A percentile compares a stretch with the other conserved stretches of the same genome.
These are phyloP conservation scores for Danio aesculapii DNA, from an alignment of 2,797 vertebrate genomes.

Conservation along the genomic window DNA sequence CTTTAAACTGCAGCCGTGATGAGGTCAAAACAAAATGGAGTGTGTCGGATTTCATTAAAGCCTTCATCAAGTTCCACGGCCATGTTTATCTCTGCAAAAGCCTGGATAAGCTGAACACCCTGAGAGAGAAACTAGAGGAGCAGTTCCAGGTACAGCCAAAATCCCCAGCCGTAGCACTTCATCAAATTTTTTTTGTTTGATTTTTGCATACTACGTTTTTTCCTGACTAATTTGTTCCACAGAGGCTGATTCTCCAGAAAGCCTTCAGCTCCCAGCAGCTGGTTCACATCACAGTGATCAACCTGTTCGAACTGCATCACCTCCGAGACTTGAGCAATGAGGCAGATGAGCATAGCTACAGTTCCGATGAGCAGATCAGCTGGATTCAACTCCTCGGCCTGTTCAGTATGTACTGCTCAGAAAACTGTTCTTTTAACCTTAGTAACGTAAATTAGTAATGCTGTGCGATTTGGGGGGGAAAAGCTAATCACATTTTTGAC, in stretches of 20 bases:
- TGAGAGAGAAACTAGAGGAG: slow-evolving; percentile 96
- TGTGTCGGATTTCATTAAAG: slow-evolving; percentile 96
- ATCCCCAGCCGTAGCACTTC: not conserved
- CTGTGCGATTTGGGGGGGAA: too few species aligned
- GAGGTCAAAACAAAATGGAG: slow-evolving; percentile 96
- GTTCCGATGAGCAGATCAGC: slow-evolving; percentile 90
- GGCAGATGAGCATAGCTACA: slow-evolving; percentile 84
- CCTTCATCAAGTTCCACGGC: slow-evolving; percentile 98
- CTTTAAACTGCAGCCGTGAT: slow-evolving; percentile 84
- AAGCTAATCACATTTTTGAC: too few species aligned
- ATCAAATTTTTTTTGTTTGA: not conserved
- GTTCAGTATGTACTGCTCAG: slow-evolving; percentile 85
- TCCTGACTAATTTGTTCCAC: slow-evolving; percentile 53
- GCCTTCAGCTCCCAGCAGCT: slow-evolving; percentile 98
- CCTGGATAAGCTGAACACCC: slow-evolving; percentile 89
- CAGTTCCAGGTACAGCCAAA: slow-evolving; percentile 89
- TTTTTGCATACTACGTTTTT: not conserved
- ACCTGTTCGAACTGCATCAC: slow-evolving; percentile 97
- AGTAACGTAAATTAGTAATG: too few species aligned
- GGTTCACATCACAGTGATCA: slow-evolving; percentile 97
- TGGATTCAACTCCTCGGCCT: slow-evolving; percentile 96
- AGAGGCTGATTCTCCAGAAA: slow-evolving; percentile 94
- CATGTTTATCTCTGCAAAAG: slow-evolving; percentile 96
- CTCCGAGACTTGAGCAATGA: slow-evolving; percentile 91
- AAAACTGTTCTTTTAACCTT: not conserved